phyloP scores from a whole-genome alignment of 2,797 vertebrate genomes.

The Decapterus maruadsi region DNA sequence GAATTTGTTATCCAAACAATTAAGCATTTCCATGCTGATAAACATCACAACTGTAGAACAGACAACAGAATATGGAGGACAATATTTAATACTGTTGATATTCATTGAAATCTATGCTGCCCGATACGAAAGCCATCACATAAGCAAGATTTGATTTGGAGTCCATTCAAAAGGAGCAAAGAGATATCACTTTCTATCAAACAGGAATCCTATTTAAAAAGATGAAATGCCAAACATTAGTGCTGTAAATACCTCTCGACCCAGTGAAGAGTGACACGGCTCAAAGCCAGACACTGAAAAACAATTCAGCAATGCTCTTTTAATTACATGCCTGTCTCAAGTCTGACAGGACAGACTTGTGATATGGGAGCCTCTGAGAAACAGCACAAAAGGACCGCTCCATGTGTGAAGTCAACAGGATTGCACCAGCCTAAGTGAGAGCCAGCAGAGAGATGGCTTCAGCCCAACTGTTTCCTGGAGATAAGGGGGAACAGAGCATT shows the following conservation, averaged over 20 bases:
- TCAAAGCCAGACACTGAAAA: slow-evolving; percentile 54
- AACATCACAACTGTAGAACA: slow-evolving; percentile 12
- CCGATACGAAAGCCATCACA: slow-evolving; percentile 5
- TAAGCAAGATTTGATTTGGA: slow-evolving; percentile 11
- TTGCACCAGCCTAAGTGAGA: slow-evolving; percentile 65
- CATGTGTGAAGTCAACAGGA: slow-evolving; percentile 75
- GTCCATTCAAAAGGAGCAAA: slow-evolving; percentile 3
- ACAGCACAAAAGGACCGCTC: slow-evolving; percentile 67
- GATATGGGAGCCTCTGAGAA: slow-evolving; percentile 61
- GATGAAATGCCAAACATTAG: slow-evolving; percentile 33
- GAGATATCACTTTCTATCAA: slow-evolving; percentile 23
- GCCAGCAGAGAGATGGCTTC: slow-evolving; percentile 73
- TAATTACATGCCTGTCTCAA: slow-evolving; percentile 76
- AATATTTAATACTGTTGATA: slow-evolving; percentile 27
- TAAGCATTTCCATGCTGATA: slow-evolving; percentile 40
- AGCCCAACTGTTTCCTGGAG: slow-evolving; percentile 82
- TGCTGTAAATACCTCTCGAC: slow-evolving; percentile 46
- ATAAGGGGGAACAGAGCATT: slow-evolving; percentile 76
- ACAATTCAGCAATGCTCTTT: slow-evolving; percentile 60
- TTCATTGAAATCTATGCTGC: slow-evolving; percentile 10
- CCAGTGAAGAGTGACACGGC: slow-evolving; percentile 46
- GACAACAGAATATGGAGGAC: slow-evolving; percentile 6
- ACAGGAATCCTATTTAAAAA: slow-evolving; percentile 38
- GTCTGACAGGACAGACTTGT: slow-evolving; percentile 67
- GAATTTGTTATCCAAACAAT: slow-evolving; percentile 45